Evolutionary conservation across 2,797 vertebrate species (phyloP), one percentile per base, ranked within the genome.

Genomic region (Florisuga fusca): DNA sequence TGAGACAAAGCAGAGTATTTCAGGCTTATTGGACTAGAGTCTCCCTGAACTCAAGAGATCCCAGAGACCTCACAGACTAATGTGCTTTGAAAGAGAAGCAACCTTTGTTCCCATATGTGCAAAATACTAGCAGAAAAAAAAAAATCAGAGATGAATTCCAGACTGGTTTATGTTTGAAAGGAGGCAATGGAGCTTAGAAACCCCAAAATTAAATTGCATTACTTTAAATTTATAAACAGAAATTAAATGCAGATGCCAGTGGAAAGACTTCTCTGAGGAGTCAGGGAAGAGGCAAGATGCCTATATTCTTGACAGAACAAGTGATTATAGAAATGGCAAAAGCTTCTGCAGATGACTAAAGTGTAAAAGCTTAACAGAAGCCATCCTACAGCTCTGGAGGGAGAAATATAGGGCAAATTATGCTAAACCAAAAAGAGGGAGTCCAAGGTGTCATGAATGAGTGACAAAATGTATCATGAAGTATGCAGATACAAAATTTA

Each of bases 131-230:
- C 55, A 53, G 58, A 81, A 94, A 89, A 59, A 92, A 71, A 81
- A 94, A 89, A 59, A 92, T 67, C 21, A 90, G n/a, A 91, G 77
- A 80, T 77, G 53, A 92, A 77, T 62, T 75, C 66, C 80, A 93
- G 80, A 16, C 33, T 68, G 21, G 22, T 29, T 92, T 75, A 48
- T 77, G 25, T 90, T 84, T 87, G 67, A 80, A 95, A 87, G 31
- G 22, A 74, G 63, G 22, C 48, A 82, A 55, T 1, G 1, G 85
- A 41, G 31, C 31, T 51, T 83, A 74, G 36, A 74, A 64, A 16
- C 80, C 48, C 14, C 46, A 19, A 89, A 71, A 89, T 76, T 57
- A 57, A 63, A 74, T 76, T 33, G 45, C 77, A 80, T 57, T 36
- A 2, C 41, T 95, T 96, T 64, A 83, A 43, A 80, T 93, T 85